Evolutionary conservation across 2,888 invertebrate species (phyloP), one percentile per base, ranked within the genome.

Genomic region (Macrosoma leucophasiata): DNA sequence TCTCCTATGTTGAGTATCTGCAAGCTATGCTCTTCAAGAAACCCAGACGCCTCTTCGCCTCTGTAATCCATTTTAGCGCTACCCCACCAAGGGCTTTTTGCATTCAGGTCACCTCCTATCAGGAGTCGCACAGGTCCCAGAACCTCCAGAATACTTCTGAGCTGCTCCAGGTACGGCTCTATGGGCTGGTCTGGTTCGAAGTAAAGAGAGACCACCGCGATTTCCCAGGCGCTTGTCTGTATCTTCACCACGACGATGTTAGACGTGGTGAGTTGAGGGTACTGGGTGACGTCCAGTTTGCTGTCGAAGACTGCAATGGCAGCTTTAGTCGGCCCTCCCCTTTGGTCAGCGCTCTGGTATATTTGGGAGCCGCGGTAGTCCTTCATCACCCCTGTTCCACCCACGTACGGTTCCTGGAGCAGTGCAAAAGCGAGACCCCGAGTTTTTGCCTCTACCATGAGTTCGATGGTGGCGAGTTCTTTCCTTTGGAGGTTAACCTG

Each of bases 271-370:
- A 52, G 30, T 20, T 46, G 47, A 0, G 51, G 49, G 32, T 49
- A 41, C 1, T 48, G 46, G 0, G 36, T 43, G 0, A 49, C 35
- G 9, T 34, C 32, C 12, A 54, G 11, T 0, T 13, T 2, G 13
- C 42, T 18, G 0, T 40, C 48, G 20, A 52, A 45, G 1, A 56
- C 31, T 2, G 48, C 30, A 1, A 56, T 25, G 0, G 58, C 54
- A 0, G 54, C 41, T 11, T 58, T 52, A 0, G 43, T 41, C 3
- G 43, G 50, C 17, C 44, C 47, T n/a, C 34, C 19, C n/a, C 52
- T 32, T 24, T 40, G 42, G 0, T 40, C 29, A 3, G 50, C 35
- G 23, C 29, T 22, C 8, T 22, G 22, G 11, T 7, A 22, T 1
- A 12, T 3, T 11, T 8, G 11, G 3, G 8, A 6, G 2, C 22